phyloP scores from a whole-genome alignment of 2,113 vertebrate species.

The Oostethus manadensis region DNA sequence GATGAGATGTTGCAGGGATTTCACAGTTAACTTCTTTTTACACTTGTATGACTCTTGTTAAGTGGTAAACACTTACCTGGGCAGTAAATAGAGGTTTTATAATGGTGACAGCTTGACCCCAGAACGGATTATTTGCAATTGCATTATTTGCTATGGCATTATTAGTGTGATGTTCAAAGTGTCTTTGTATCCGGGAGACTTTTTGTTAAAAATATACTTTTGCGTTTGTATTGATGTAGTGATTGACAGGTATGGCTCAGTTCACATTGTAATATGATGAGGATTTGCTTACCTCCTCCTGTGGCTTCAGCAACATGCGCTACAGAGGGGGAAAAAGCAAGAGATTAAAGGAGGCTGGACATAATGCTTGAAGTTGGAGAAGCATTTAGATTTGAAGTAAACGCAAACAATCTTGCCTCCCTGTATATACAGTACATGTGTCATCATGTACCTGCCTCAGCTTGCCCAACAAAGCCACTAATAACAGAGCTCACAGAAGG shows the following conservation, averaged over 20 bases:
- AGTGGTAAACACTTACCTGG: not conserved
- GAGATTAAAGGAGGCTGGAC: not conserved
- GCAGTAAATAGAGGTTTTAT: not conserved
- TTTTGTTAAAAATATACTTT: not conserved
- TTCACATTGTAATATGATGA: not conserved
- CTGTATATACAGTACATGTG: conserved; percentile 33
- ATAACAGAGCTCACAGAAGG: conserved; percentile 33
- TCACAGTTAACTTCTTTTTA: not conserved
- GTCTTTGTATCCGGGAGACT: no score
- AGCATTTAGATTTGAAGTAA: not conserved
- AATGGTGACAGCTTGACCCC: no score
- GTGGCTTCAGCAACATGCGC: conserved; percentile 12
- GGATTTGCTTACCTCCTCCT: conserved; percentile 34
- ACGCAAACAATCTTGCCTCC: conserved; percentile 14
- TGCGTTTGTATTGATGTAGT: not conserved
- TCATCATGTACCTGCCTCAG: conserved; percentile 46
- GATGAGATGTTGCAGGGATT: no score
- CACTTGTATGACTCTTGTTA: not conserved
- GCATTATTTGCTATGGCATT: no score
- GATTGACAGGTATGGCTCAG: not conserved
- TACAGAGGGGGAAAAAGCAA: conserved; percentile 13
- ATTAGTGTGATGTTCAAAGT: no score
- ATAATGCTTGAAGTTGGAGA: not conserved
- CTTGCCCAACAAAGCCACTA: conserved; percentile 42
- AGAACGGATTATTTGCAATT: no score